Conservation (phyloP, 2,888 invertebrate species). For the Bombyx huttoni region DNA sequence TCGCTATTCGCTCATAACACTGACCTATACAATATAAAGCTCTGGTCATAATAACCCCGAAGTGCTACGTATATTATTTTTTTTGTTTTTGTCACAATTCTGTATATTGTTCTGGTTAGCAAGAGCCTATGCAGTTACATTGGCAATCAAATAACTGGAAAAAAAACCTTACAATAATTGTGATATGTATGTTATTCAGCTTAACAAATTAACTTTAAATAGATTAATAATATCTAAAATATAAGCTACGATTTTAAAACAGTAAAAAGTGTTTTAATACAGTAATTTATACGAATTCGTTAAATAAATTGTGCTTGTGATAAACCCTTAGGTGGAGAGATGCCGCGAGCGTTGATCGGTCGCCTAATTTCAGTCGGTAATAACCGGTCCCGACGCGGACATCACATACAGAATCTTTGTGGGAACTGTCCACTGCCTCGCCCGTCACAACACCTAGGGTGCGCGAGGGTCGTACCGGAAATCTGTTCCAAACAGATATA, state of each 20-base stretch:
- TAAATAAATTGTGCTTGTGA: slow-evolving; percentile 4
- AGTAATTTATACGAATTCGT: too few species aligned
- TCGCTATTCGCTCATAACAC: slow-evolving; percentile 20
- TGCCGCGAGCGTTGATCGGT: slow-evolving; percentile 36
- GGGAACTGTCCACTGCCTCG: slow-evolving; percentile 43
- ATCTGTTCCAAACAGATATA: not conserved
- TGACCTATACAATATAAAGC: not conserved
- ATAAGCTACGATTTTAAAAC: too few species aligned
- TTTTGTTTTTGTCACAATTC: not conserved
- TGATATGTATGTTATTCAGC: too few species aligned
- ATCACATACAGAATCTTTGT: slow-evolving; percentile 57
- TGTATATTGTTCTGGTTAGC: too few species aligned
- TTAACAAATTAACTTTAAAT: too few species aligned
- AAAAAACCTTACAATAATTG: too few species aligned
- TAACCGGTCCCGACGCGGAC: slow-evolving; percentile 41
- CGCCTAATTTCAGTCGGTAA: slow-evolving; percentile 53
- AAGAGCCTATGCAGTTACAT: too few species aligned
- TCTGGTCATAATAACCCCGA: slow-evolving; percentile 11
- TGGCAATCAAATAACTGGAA: too few species aligned
- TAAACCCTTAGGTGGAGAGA: slow-evolving; percentile 5
- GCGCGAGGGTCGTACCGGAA: slow-evolving; percentile 20
- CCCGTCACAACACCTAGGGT: slow-evolving; percentile 12
- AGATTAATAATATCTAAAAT: too few species aligned
- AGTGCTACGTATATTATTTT: slow-evolving; percentile 18
- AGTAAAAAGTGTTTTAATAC: too few species aligned